Evolutionary conservation across 2,113 vertebrate genomes (phyloP).

Genomic region (Phycodurus eques): DNA sequence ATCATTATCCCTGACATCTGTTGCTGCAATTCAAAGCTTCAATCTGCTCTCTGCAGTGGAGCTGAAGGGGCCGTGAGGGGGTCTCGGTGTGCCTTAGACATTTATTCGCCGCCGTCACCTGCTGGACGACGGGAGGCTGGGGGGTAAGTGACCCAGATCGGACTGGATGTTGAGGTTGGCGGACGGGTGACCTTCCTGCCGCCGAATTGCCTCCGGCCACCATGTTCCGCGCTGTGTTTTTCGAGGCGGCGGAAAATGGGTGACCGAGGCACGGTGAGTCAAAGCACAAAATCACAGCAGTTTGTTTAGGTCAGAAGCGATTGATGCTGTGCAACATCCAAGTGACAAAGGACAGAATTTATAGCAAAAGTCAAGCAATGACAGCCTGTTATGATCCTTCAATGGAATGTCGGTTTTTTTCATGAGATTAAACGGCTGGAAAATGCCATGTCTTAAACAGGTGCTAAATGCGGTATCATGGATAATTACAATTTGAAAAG

Average conservation of each 20-base stretch:
- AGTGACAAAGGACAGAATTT: not conserved
- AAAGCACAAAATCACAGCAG: conserved; percentile 10
- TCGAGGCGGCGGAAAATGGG: conserved; percentile 29
- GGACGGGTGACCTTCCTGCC: conserved; percentile 54
- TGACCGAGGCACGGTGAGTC: conserved; percentile 19
- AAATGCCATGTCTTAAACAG: no score
- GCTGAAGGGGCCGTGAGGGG: conserved; percentile 20
- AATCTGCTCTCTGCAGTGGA: conserved; percentile 19
- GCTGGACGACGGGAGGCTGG: conserved; percentile 8
- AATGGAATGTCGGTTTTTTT: no score
- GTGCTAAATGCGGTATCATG: no score
- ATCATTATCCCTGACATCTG: conserved; percentile 57
- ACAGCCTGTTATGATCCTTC: not conserved
- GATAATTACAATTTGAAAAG: no score
- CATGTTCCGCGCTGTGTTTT: conserved; percentile 23
- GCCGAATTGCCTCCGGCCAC: conserved; percentile 40
- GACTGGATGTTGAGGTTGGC: conserved; percentile 31
- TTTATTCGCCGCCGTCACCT: conserved; percentile 9
- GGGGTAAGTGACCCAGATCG: conserved; percentile 46
- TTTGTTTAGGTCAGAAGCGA: conserved; percentile 20
- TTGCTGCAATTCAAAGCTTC: conserved; percentile 40
- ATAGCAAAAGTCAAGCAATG: not conserved
- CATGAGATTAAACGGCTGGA: no score
- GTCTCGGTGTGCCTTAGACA: conserved; percentile 26
- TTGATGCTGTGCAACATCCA: not conserved